These are phyloP conservation scores for Megaceryle maxima DNA, from an alignment of 2,113 vertebrate genomes.

Conservation along the genomic window DNA sequence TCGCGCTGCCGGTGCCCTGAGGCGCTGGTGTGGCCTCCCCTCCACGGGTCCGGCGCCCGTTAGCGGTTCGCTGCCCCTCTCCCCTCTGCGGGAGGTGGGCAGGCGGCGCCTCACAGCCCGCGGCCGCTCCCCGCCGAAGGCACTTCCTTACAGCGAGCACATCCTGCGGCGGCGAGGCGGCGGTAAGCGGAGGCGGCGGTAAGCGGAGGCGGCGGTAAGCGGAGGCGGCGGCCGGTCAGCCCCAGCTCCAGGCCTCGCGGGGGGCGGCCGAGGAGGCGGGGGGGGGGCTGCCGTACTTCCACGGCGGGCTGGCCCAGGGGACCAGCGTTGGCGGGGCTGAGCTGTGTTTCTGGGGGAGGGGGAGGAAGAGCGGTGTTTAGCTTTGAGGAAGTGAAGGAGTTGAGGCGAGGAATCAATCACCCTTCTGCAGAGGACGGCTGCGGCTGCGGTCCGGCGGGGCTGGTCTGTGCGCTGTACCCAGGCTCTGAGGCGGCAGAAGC, in stretches of 20 bases:
- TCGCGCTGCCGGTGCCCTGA: background rate
- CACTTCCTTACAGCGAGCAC: background rate
- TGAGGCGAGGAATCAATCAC: background rate
- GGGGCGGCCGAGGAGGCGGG: background rate
- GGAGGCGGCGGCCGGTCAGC: background rate
- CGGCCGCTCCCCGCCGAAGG: background rate
- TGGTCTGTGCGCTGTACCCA: background rate
- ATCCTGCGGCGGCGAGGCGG: background rate
- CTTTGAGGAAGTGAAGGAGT: background rate
- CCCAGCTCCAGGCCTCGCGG: background rate
- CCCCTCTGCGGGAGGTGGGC: background rate
- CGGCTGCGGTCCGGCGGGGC: background rate
- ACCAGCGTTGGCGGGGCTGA: background rate
- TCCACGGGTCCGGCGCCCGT: background rate
- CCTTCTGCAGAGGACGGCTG: background rate
- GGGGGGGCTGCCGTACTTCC: background rate
- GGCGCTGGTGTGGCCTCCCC: background rate
- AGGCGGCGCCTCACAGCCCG: background rate
- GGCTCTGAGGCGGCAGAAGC: background rate
- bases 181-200: conserved; percentile 24
- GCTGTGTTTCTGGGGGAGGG: background rate
- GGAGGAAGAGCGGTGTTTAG: background rate
- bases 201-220: conserved; percentile 33
- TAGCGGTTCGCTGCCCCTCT: background rate
- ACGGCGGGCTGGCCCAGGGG: background rate